Evolutionary conservation across 1,140 invertebrate genomes (phyloP).

Genomic region (Orchesella cincta): DNA sequence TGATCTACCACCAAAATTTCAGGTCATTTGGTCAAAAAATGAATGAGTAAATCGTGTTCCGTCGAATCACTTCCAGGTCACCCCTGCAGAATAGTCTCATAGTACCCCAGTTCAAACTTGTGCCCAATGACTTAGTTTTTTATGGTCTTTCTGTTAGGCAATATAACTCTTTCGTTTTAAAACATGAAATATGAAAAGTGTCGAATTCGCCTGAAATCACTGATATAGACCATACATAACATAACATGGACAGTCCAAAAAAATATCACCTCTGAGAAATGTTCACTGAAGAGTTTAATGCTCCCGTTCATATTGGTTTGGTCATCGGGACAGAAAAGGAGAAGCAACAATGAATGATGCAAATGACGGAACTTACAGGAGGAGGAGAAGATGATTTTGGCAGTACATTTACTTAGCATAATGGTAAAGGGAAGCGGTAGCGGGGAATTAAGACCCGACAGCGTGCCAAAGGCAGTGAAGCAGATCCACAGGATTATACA

Average conservation of each 20-base stretch:
- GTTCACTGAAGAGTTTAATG: slow-evolving; percentile 2
- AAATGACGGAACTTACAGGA: slow-evolving; percentile 8
- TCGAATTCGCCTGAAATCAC: too few species aligned
- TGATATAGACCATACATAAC: too few species aligned
- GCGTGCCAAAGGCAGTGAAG: slow-evolving; percentile 21
- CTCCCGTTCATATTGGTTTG: slow-evolving; percentile 9
- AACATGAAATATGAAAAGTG: neutral
- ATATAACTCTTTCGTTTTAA: neutral
- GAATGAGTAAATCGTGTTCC: too few species aligned
- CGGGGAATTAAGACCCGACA: neutral
- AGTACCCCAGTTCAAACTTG: too few species aligned
- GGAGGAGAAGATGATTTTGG: neutral
- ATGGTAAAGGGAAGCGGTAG: neutral
- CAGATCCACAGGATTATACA: neutral
- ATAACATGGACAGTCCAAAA: too few species aligned
- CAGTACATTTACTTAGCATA: neutral
- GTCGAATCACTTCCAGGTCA: too few species aligned
- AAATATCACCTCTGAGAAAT: too few species aligned
- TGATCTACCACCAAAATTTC: too few species aligned
- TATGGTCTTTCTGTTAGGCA: too few species aligned
- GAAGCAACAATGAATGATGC: slow-evolving; percentile 16
- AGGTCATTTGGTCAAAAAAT: too few species aligned
- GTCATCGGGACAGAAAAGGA: neutral
- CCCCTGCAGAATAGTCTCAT: too few species aligned
- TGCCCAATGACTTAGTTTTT: too few species aligned